Conservation (phyloP, 2,797 vertebrate species). For the Myiothlypis chrysogaster region DNA sequence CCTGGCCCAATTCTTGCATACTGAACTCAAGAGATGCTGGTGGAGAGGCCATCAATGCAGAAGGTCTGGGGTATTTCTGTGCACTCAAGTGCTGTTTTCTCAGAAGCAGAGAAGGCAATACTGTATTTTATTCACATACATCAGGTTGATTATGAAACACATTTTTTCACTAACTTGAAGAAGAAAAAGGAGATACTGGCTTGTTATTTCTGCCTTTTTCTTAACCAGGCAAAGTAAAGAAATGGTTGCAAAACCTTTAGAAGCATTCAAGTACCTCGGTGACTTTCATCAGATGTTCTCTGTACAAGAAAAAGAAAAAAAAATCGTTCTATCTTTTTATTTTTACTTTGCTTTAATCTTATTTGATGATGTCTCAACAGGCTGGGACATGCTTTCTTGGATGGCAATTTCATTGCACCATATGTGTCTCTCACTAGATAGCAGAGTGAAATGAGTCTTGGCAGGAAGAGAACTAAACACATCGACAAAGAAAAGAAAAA, state of each 20-base stretch:
- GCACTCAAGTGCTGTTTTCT: constrained; percentile 40
- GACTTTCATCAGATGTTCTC: constrained; percentile 83
- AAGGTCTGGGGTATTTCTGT: not conserved
- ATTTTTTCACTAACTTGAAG: constrained; percentile 67
- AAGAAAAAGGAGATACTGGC: constrained; percentile 68
- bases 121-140: constrained; percentile 74
- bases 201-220: constrained; percentile 73
- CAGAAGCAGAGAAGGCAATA: constrained; percentile 53
- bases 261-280: constrained; percentile 80
- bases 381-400: constrained; percentile 96
- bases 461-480: constrained; percentile 89
- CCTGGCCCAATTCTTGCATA: not conserved
- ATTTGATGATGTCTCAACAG: constrained; percentile 99
- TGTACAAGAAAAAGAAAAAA: constrained; percentile 77
- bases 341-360: constrained; percentile 98
- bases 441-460: constrained; percentile 89
- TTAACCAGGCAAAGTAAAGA: constrained; percentile 80
- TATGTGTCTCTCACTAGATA: constrained; percentile 95
- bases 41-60: not conserved
- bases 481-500: constrained; percentile 82
- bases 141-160: constrained; percentile 73
- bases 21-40: not conserved
- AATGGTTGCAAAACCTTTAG: constrained; percentile 81
- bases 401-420: constrained; percentile 98
- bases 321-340: constrained; percentile 91